A percentile compares a stretch with the other conserved stretches of the same genome.
Evolutionary conservation across 2,888 invertebrate species (phyloP).

Genomic region (Anagyrus pseudococci): DNA sequence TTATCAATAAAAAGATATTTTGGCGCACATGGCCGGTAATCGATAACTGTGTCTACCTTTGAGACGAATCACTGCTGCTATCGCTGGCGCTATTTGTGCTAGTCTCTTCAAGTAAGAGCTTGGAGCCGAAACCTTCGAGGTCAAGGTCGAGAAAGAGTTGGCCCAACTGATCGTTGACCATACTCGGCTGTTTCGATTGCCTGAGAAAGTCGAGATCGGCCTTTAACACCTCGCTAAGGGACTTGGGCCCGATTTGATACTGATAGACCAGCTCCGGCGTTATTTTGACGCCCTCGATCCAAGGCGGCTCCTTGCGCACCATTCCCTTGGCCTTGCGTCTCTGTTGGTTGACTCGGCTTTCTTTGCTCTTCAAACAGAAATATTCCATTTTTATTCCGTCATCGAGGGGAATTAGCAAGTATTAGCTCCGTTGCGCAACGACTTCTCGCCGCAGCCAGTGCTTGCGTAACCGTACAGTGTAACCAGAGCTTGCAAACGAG

Average conservation of each 20-base stretch:
- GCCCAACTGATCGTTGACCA: conserved; percentile 76
- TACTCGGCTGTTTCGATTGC: conserved; percentile 67
- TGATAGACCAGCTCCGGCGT: conserved; percentile 74
- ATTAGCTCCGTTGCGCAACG: no score
- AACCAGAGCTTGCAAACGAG: no score
- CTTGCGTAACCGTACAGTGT: no score
- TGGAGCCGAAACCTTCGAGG: conserved; percentile 66
- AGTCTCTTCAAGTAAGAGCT: conserved; percentile 70
- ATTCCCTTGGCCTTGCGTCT: conserved; percentile 26
- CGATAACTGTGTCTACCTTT: conserved; percentile 26
- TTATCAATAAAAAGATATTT: no score
- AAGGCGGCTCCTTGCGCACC: conserved; percentile 66
- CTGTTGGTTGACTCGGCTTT: neutral
- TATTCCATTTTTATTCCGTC: no score
- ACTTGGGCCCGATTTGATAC: conserved; percentile 70
- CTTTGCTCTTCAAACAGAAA: conserved; percentile 5
- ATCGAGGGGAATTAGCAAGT: no score
- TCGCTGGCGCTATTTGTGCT: conserved; percentile 67
- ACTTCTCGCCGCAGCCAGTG: no score
- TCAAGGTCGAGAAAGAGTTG: conserved; percentile 76
- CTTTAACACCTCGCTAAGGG: conserved; percentile 69
- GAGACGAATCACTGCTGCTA: conserved; percentile 46
- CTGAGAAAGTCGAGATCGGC: conserved; percentile 68
- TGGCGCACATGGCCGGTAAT: no score
- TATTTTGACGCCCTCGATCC: conserved; percentile 72